These are phyloP conservation scores for Neoniphon sammara DNA, from an alignment of 2,797 vertebrate species.

Conservation along the genomic window DNA sequence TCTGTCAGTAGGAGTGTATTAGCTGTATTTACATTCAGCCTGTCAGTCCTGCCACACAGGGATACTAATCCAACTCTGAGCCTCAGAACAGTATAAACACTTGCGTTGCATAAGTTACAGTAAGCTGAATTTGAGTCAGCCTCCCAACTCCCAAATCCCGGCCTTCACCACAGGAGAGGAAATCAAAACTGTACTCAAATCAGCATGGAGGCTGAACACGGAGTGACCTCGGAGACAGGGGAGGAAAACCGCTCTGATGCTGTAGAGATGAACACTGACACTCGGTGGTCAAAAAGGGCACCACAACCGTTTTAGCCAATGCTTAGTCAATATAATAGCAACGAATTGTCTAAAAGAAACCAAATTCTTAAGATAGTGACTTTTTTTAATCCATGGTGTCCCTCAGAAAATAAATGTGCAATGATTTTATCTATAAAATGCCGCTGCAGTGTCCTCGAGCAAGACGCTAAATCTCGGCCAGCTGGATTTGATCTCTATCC, in stretches of 20 bases:
- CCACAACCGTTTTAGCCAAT: not conserved
- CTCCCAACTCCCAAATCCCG: constrained; percentile 43
- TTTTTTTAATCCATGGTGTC: not conserved
- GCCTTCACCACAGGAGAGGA: constrained; percentile 37
- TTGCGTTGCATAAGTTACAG: constrained; percentile 23
- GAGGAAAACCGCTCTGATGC: not conserved
- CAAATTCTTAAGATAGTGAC: too few species aligned
- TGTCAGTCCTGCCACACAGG: constrained; percentile 56
- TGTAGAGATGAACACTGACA: constrained; percentile 69
- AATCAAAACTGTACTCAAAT: constrained; percentile 61
- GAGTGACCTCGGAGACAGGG: not conserved
- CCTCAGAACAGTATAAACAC: constrained; percentile 46
- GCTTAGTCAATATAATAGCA: not conserved
- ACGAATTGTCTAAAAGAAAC: too few species aligned
- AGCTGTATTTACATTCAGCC: constrained; percentile 60
- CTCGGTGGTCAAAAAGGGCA: constrained; percentile 56
- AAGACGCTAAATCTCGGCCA: not conserved
- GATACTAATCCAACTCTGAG: constrained; percentile 58
- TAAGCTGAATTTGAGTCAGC: constrained; percentile 52
- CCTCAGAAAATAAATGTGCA: not conserved
- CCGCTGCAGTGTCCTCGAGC: not conserved
- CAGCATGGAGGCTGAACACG: constrained; percentile 36
- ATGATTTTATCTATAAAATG: not conserved
- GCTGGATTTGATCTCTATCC: not conserved
- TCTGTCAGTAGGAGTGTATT: constrained; percentile 41